A percentile compares a stretch with the other conserved stretches of the same genome.
phyloP scores from a whole-genome alignment of 2,888 invertebrate species.

The Erpobdella octoculata region DNA sequence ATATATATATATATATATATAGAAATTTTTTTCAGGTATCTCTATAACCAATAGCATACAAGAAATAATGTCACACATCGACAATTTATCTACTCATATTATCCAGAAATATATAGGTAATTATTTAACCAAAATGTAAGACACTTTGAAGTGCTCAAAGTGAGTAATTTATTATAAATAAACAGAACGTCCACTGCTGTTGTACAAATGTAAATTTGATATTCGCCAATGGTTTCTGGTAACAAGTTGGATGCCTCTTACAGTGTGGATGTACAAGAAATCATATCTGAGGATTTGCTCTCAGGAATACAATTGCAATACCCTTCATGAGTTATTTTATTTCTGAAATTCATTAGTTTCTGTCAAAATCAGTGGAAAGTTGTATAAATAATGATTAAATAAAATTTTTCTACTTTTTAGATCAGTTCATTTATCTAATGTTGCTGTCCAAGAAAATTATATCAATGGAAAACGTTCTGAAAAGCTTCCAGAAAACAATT shows the following conservation, averaged over 20 bases:
- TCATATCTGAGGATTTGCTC: slow-evolving; percentile 83
- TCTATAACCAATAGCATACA: slow-evolving; percentile 75
- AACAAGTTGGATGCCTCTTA: slow-evolving; percentile 78
- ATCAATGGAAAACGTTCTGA: slow-evolving; percentile 54
- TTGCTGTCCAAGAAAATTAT: slow-evolving; percentile 83
- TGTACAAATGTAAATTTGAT: slow-evolving; percentile 85
- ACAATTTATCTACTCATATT: slow-evolving; percentile 58
- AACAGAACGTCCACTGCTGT: slow-evolving; percentile 80
- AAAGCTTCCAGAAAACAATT: slow-evolving; percentile 66
- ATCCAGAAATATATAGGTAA: slow-evolving; percentile 90
- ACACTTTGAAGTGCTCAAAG: no score
- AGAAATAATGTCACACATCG: slow-evolving; percentile 62
- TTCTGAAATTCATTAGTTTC: background rate
- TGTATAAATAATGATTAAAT: background rate
- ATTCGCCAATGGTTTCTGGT: slow-evolving; percentile 91
- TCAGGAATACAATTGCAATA: slow-evolving; percentile 64
- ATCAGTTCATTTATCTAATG: slow-evolving; percentile 76
- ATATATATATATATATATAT: no score
- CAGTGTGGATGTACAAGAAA: slow-evolving; percentile 86
- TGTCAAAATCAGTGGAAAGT: background rate
- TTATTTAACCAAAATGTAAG: slow-evolving; percentile 14
- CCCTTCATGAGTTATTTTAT: slow-evolving; percentile 71
- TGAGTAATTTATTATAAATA: no score
- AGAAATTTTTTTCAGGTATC: slow-evolving; percentile 60
- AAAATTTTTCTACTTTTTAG: slow-evolving; percentile 34